Conservation (phyloP, 1,140 invertebrate species). For the Hylaeus anthracinus region DNA sequence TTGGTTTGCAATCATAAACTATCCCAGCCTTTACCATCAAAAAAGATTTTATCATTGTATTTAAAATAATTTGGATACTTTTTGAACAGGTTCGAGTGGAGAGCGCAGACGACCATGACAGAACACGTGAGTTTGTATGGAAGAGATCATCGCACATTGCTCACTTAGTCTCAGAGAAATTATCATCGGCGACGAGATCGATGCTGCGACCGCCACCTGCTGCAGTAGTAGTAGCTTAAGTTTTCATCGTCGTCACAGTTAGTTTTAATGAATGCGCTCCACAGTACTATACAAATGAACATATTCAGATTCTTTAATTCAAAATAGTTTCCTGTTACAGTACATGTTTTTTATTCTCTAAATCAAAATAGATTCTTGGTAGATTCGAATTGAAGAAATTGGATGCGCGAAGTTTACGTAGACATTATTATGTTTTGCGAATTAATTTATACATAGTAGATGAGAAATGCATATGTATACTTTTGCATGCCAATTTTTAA, state of each 20-base stretch:
- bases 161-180: conserved; percentile 89
- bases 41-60: too few relatives aligned
- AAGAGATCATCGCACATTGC: conserved; percentile 90
- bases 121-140: conserved; percentile 91
- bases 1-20: too few relatives aligned
- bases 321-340: background rate
- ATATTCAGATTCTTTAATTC: background rate
- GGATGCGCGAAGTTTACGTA: background rate
- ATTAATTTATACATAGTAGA: background rate
- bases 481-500: background rate
- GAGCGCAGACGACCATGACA: conserved; percentile 89
- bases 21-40: too few relatives aligned
- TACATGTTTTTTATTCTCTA: conserved; percentile 3
- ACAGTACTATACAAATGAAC: background rate
- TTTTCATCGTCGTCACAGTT: background rate
- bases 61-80: background rate
- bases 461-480: background rate
- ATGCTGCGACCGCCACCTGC: conserved; percentile 84
- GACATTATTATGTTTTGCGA: background rate
- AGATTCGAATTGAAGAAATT: background rate
- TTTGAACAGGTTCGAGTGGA: conserved; percentile 88
- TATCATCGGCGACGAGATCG: conserved; percentile 87
- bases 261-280: conserved; percentile 25
- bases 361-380: background rate
- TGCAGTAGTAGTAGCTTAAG: conserved; percentile 40